These are phyloP conservation scores for Mesoligia furuncula DNA, from an alignment of 2,888 invertebrate species.

Conservation along the genomic window DNA sequence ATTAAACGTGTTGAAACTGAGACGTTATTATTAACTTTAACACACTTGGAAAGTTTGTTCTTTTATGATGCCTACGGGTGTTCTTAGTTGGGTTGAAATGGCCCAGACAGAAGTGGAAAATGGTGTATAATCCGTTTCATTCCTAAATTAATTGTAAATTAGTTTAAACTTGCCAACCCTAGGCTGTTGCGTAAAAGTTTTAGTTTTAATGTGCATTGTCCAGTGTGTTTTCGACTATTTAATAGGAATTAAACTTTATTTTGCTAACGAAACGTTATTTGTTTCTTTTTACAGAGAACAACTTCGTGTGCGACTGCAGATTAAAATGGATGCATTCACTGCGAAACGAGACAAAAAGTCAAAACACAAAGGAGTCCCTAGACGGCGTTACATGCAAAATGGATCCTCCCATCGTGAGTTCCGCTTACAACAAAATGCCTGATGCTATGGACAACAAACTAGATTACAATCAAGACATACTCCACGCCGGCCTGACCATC, in stretches of 20 bases:
- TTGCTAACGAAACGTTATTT: slow-evolving; percentile 28
- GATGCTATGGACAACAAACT: slow-evolving; percentile 77
- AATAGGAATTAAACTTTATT: slow-evolving; percentile 3
- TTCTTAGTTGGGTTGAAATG: slow-evolving; percentile 73
- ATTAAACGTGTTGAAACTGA: slow-evolving; percentile 82
- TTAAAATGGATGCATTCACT: slow-evolving; percentile 95
- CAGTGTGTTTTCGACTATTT: slow-evolving; percentile 12
- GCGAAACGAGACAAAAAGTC: slow-evolving; percentile 93
- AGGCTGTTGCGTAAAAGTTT: slow-evolving; percentile 47
- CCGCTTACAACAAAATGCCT: slow-evolving; percentile 87
- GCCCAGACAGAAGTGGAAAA: slow-evolving; percentile 71
- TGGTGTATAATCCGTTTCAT: slow-evolving; percentile 72
- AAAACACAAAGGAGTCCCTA: slow-evolving; percentile 92
- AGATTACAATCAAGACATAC: slow-evolving; percentile 82
- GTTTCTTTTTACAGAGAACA: slow-evolving; percentile 92
- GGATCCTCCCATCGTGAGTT: slow-evolving; percentile 88
- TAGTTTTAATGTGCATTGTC: slow-evolving; percentile 45
- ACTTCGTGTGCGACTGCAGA: slow-evolving; percentile 95
- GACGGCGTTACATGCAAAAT: slow-evolving; percentile 93
- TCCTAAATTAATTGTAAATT: slow-evolving; percentile 66
- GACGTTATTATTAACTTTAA: slow-evolving; percentile 83
- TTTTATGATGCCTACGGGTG: slow-evolving; percentile 83
- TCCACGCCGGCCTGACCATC: slow-evolving; percentile 81
- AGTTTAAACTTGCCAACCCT: slow-evolving; percentile 49
- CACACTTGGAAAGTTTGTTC: slow-evolving; percentile 81